Base-by-base conservation (phyloP, 2,797 vertebrate genomes). In the Schizopygopsis malacanthus region DNA sequence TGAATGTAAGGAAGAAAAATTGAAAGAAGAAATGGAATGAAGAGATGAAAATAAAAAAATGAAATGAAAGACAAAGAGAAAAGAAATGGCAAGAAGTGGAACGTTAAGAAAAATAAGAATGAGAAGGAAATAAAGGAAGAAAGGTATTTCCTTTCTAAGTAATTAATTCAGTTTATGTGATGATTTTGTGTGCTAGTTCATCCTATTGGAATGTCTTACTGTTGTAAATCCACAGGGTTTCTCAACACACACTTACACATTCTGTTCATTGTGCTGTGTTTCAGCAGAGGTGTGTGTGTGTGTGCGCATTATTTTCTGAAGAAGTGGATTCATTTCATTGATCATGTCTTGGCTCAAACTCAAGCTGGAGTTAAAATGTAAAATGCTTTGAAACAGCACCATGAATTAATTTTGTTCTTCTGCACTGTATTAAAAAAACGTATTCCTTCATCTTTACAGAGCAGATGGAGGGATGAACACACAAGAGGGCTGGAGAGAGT, bases 381-480 rank as follows among this genome's bases (percentile, higher is more conserved):
- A 85, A 81, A 85, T 81, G 78, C 70, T 85, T 81, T 80, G 77
- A 85, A 81, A 85, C 47, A 16, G 37, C 78, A 73, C 77, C 78
- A 81, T 85, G 54, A 81, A 80, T 65, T 65, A 47, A 73, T 81
- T 81, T 50, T 37, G 22, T 59, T 56, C 47, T 39, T 72, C 75
- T 72, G 63, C 10, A 61, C n/a, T 81, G 12, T 63, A 67, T 84
- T 69, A 77, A 82, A n/a, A 78, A 39, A 80, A 15, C 9, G 0
- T 47, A 52, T 87, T 77, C 72, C 61, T 47, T 82, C 16, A 54
- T 89, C 67, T 87, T 43, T 85, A 95, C 93, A 96, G 94, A 92
- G 93, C 78, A 91, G 93, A 90, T 94, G 94, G 47, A 94, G 92
- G 87, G 91, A 92, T 28, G 94, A 95, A 87, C 95, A 94, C 41